Evolutionary conservation across 2,888 invertebrate species (phyloP).

Genomic region (Dynastes hyllus): DNA sequence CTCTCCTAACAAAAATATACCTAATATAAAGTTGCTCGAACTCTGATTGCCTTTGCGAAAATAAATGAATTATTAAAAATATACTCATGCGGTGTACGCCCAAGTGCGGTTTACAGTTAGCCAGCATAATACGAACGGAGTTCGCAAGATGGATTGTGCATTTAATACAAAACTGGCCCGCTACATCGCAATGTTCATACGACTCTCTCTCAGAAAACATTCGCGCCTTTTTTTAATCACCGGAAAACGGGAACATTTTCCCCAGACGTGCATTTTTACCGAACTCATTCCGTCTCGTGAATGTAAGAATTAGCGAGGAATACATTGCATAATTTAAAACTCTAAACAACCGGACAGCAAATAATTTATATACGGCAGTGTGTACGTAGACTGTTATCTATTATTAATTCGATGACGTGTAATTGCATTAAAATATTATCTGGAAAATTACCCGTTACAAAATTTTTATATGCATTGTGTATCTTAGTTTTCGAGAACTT

Average conservation of each 20-base stretch:
- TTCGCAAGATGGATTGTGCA: background rate
- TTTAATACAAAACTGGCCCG: background rate
- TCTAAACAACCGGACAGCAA: background rate
- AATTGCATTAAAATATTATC: background rate
- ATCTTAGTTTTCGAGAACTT: no score
- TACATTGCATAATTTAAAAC: constrained; percentile 33
- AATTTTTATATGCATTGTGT: no score
- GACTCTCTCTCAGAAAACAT: constrained; percentile 55
- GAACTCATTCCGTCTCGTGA: constrained; percentile 63
- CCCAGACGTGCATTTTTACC: constrained; percentile 67
- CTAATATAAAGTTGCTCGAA: constrained; percentile 59
- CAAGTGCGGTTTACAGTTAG: constrained; percentile 48
- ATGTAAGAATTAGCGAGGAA: constrained; percentile 66
- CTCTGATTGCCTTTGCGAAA: constrained; percentile 63
- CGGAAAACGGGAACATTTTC: constrained; percentile 62
- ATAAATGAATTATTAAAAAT: constrained; percentile 63
- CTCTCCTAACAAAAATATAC: constrained; percentile 55
- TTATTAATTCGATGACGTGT: background rate
- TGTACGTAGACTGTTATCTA: background rate
- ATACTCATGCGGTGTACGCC: constrained; percentile 51
- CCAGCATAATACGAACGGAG: constrained; percentile 40
- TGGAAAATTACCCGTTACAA: no score
- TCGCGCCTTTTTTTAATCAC: constrained; percentile 66
- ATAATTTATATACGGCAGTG: background rate
- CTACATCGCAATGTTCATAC: background rate